Evolutionary conservation across 2,797 vertebrate species (phyloP).

Genomic region (Helostoma temminkii): DNA sequence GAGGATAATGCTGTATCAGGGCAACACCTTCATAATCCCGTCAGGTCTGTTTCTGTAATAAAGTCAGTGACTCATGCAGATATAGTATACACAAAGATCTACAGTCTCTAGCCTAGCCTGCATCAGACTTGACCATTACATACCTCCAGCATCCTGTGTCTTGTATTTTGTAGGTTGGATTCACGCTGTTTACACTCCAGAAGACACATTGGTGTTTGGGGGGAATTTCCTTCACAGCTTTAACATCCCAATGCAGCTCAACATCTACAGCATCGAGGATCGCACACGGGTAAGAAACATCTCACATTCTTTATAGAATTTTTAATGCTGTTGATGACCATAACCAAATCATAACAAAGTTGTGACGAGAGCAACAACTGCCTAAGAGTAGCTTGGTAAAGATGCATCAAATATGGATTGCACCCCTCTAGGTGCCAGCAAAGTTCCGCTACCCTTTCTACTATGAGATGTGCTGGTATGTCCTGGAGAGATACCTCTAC

Average conservation of each 20-base stretch:
- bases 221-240: slow-evolving; percentile 99
- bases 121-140: background rate
- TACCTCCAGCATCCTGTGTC: slow-evolving; percentile 4
- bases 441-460: slow-evolving; percentile 99
- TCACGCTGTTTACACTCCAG: slow-evolving; percentile 98
- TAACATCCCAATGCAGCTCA: slow-evolving; percentile 99
- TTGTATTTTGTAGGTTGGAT: slow-evolving; percentile 90
- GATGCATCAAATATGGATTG: too few species aligned
- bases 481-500: slow-evolving; percentile 95
- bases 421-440: slow-evolving; percentile 90
- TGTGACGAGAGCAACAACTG: background rate
- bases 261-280: slow-evolving; percentile 97
- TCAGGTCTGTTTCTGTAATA: slow-evolving; percentile 85
- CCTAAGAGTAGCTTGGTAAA: too few species aligned
- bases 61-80: background rate
- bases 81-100: background rate
- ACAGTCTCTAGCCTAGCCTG: background rate
- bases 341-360: slow-evolving; percentile 24
- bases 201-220: slow-evolving; percentile 96
- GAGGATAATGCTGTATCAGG: slow-evolving; percentile 94
- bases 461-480: slow-evolving; percentile 99
- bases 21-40: slow-evolving; percentile 97
- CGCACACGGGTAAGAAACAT: slow-evolving; percentile 89
- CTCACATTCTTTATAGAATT: background rate
- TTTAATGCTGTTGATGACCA: background rate